These are phyloP conservation scores for Perca flavescens DNA, from an alignment of 2,113 vertebrate species.

Conservation along the genomic window DNA sequence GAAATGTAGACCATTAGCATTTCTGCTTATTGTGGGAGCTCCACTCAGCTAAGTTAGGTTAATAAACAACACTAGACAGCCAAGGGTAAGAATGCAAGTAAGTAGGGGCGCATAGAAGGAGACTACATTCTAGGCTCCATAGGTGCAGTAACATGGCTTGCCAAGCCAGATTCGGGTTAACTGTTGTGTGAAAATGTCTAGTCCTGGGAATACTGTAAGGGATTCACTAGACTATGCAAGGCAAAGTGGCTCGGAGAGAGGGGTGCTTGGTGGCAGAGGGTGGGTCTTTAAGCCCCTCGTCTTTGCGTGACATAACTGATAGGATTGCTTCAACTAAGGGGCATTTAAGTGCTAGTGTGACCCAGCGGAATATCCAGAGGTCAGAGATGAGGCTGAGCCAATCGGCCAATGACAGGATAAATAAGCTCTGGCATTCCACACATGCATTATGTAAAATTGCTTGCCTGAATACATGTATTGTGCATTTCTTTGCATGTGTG, in stretches of 20 bases:
- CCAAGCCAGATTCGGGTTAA: conserved; percentile 39
- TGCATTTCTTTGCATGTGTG: background rate
- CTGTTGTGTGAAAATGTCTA: conserved; percentile 42
- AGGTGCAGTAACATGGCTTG: conserved; percentile 30
- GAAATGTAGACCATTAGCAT: conserved; percentile 22
- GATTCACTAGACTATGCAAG: conserved; percentile 17
- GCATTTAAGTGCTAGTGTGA: conserved; percentile 85
- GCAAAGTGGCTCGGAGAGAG: conserved; percentile 1
- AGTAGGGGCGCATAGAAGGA: background rate
- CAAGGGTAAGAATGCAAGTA: conserved; percentile 79
- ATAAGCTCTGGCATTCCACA: conserved; percentile 27
- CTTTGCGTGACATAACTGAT: conserved; percentile 87
- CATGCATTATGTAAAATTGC: conserved; percentile 41
- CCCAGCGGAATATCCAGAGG: conserved; percentile 85
- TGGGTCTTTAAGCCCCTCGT: conserved; percentile 65
- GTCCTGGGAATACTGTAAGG: conserved; percentile 28
- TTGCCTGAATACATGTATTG: conserved; percentile 2
- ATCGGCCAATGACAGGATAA: conserved; percentile 35
- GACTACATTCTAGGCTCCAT: background rate
- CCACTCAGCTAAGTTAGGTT: conserved; percentile 20
- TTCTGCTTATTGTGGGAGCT: conserved; percentile 25
- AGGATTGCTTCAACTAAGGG: conserved; percentile 85
- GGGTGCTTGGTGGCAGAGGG: background rate
- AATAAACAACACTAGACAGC: conserved; percentile 21
- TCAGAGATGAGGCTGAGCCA: conserved; percentile 35